Base-by-base conservation (phyloP, 2,888 invertebrate species). In the Plagodis pulveraria region DNA sequence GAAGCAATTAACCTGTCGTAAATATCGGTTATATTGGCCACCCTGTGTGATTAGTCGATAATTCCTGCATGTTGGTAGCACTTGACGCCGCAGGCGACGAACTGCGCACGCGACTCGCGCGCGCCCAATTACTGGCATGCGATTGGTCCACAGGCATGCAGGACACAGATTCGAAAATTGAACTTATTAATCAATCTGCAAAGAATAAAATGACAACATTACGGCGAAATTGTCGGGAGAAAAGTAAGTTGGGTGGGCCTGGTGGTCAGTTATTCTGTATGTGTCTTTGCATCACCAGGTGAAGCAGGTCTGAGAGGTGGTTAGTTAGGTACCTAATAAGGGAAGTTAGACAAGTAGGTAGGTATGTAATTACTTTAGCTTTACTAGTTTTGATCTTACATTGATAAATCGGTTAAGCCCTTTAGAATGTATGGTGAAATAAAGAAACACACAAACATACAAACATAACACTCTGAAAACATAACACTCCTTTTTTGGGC, bases 41-140 rank as follows among this genome's bases (percentile, higher is more conserved):
- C 81, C 82, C 81, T 77, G 81, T 83, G 77, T 86, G 84, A 87
- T 88, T 88, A 86, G 82, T 74, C 66, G 73, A 80, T 84, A 83
- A 84, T 86, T 82, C 81, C 73, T 72, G 75, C 69, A 66, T 70
- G 79, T 80, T 83, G 84, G 82, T 77, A 80, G 71, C 81, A 79
- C 70, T 78, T 72, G 70, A 68, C 70, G 81, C 86, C 83, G 60
- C 80, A 76, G 81, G 80, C 74, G 65, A 50, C 60, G 62, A 60
- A 61, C 63, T 63, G 77, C 78, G 83, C 86, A 83, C 87, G 86
- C 85, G 86, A 82, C 82, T 64, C 71, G 77, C 79, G 78, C 73
- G 77, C 76, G 78, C 62, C 72, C 83, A 74, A 83, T 85, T 85
- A 83, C 69, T 66, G 65, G 71, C 86, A 84, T 85, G 86, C 85